Evolutionary conservation across 2,797 vertebrate species (phyloP), one percentile per base, ranked within the genome.

Genomic region (Falco naumanni): DNA sequence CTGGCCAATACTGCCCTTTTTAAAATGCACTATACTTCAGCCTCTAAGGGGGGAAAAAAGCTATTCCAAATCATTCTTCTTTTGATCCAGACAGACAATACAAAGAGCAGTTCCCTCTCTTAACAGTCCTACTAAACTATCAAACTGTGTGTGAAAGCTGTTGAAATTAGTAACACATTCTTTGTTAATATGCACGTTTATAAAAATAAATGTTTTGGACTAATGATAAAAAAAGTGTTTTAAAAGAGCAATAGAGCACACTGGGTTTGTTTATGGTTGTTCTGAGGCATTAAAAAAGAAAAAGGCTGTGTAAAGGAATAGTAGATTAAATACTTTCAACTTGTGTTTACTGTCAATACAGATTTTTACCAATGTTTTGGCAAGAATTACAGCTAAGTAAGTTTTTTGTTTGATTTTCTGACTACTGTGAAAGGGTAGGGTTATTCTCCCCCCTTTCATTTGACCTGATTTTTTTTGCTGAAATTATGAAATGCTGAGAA

Each of bases 1-100:
- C 95, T 97, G 89, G 93, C 95, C 96, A 93, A 66, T 97, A 86
- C 80, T 93, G 91, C 93, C 57, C 77, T 96, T 97, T 97, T 96
- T 85, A 79, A 97, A 96, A 89, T 93, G 94, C 80, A 57, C 70
- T 95, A 10, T 95, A 92, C 95, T 97, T 96, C 96, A 94, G 94
- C 79, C 90, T 97, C 94, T 78, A 24, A 13, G 14, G 20, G 11
- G 51, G 29, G 39, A 24, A 8, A 4, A 41, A 83, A 87, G 13
- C 60, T 43, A 2, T 96, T 97, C 43, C 72, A 84, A 94, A 92
- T 87, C 53, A 51, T 57, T 91, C 28, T 96, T 80, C 50, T 96
- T 70, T 97, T 80, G 80, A 76, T 96, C 61, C 16, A 29, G 84
- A 87, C 81, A 78, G 82, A 94, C 2, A 2, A 84, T 89, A 77